A percentile compares a stretch with the other conserved stretches of the same genome.
phyloP scores from a whole-genome alignment of 2,113 vertebrate species.

The Callipepla californica region DNA sequence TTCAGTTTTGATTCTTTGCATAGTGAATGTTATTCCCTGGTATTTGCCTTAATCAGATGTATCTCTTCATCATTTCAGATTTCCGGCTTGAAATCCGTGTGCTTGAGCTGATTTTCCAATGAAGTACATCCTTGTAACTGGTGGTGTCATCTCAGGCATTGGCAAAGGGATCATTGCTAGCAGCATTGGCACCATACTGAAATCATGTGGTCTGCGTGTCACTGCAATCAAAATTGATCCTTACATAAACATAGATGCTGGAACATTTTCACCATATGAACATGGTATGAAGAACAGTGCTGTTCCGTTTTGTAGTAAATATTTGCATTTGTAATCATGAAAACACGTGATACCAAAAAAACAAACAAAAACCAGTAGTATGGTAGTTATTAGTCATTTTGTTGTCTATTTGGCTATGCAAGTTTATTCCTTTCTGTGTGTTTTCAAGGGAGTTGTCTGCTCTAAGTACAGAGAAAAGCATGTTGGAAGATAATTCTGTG shows the following conservation, averaged over 20 bases:
- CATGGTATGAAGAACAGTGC: slow-evolving; percentile 71
- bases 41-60: neutral
- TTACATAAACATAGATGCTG: slow-evolving; percentile 85
- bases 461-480: neutral
- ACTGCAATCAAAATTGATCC: slow-evolving; percentile 86
- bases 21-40: neutral
- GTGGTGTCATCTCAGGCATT: slow-evolving; percentile 84
- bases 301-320: neutral
- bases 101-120: slow-evolving; percentile 61
- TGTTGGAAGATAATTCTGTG: neutral
- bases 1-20: neutral
- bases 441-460: neutral
- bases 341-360: no score
- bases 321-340: neutral
- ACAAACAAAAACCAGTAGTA: neutral
- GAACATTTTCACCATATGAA: slow-evolving; percentile 85
- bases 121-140: slow-evolving; percentile 85
- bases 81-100: neutral
- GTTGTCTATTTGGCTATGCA: neutral
- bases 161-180: slow-evolving; percentile 87
- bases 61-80: slow-evolving; percentile 50
- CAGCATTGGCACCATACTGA: slow-evolving; percentile 83
- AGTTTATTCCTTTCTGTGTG: neutral
- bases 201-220: slow-evolving; percentile 82
- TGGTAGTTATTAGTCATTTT: neutral